A percentile compares a stretch with the other conserved stretches of the same genome.
Evolutionary conservation across 2,113 vertebrate species (phyloP).

Genomic region (Tachycineta bicolor): DNA sequence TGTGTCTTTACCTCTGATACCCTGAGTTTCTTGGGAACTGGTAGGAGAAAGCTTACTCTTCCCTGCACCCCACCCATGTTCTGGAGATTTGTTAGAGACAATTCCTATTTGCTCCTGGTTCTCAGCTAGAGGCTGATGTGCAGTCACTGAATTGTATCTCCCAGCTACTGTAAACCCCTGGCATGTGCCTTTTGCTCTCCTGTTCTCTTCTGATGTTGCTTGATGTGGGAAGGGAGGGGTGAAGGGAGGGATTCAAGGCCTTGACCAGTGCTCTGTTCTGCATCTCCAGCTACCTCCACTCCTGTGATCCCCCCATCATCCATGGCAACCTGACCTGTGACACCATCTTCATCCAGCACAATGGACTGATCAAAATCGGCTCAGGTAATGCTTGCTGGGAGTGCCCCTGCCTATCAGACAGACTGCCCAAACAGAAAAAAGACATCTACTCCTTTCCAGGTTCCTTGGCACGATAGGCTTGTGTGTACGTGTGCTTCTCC

Average conservation of each 20-base stretch:
- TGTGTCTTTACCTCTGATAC: not conserved
- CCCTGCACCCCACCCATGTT: fast-evolving
- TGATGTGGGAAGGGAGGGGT: not conserved
- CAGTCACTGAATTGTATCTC: not conserved
- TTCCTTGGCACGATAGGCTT: not conserved
- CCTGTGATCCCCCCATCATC: conserved; percentile 96
- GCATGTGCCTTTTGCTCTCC: not conserved
- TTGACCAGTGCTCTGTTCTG: conserved; percentile 39
- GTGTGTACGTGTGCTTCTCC: not conserved
- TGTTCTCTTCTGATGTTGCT: not conserved
- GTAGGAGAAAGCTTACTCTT: not conserved
- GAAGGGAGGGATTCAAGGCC: not conserved
- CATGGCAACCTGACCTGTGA: conserved; percentile 98
- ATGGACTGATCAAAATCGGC: conserved; percentile 98
- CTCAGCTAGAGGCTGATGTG: not conserved
- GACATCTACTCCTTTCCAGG: not conserved
- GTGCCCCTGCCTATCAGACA: not conserved
- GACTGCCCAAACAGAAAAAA: not conserved
- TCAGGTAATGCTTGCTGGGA: conserved; percentile 81
- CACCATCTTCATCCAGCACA: conserved; percentile 99
- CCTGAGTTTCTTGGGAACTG: not conserved
- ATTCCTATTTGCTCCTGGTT: not conserved
- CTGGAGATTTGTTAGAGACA: not conserved
- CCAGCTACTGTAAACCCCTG: not conserved
- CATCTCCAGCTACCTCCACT: conserved; percentile 91